Evolutionary conservation across 2,888 invertebrate genomes (phyloP).

Genomic region (Drosophila setosimentum): DNA sequence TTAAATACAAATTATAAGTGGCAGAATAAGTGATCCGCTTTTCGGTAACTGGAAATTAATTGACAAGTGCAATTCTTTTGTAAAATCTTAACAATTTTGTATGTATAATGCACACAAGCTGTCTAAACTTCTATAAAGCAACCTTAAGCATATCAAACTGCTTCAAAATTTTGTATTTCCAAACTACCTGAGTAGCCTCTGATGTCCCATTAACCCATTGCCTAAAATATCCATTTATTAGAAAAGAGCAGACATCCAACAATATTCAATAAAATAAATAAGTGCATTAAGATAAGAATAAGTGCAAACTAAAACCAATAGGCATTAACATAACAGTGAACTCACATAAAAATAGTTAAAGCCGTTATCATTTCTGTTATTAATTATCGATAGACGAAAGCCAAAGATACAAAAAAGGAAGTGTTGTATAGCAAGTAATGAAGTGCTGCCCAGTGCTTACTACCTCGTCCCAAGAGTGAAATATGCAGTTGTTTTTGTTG

Average conservation of each 20-base stretch:
- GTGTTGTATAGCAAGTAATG: constrained; percentile 39
- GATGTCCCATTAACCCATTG: not conserved
- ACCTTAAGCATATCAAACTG: not conserved
- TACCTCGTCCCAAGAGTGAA: constrained; percentile 80
- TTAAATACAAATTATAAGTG: not conserved
- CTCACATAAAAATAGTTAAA: constrained; percentile 1
- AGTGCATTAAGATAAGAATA: not conserved
- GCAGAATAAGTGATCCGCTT: not conserved
- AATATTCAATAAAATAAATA: not conserved
- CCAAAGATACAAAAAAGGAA: constrained; percentile 15
- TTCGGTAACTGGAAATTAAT: not conserved
- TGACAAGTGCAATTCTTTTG: not conserved
- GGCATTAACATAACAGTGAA: constrained; percentile 23
- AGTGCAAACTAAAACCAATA: not conserved
- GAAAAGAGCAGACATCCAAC: not conserved
- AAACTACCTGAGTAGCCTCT: not conserved
- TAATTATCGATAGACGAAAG: constrained; percentile 12
- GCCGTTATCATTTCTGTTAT: constrained; percentile 9
- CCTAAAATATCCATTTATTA: not conserved
- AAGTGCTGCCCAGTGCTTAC: constrained; percentile 42
- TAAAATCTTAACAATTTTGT: not conserved
- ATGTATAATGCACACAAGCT: not conserved
- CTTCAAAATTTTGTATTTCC: not conserved
- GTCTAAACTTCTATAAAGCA: too few relatives aligned
- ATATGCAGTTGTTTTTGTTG: constrained; percentile 61